Base-by-base conservation (phyloP, 2,888 invertebrate genomes). In the Auanema freiburgensis region DNA sequence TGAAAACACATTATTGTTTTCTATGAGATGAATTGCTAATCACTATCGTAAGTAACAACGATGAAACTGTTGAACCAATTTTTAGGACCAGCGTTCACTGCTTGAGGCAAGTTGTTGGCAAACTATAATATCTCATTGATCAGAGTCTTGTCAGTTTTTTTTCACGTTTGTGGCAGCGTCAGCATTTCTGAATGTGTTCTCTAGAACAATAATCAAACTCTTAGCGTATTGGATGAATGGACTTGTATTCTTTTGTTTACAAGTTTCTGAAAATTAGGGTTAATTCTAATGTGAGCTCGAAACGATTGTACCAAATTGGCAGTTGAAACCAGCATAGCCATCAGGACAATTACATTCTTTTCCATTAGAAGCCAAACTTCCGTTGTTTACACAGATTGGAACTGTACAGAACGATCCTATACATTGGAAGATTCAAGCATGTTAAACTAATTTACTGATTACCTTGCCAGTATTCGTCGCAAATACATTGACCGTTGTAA, bases 391-490 rank as follows among this genome's bases (percentile, higher is more conserved):
- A 56, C 77, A 77, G 49, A 69, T 63, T 62, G 71, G 71, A 11
- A 69, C 66, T 1, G 69, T 65, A 49, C 70, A 70, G 16, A 40
- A 59, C 14, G 4, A 4, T 41, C 41, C 43, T 42, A 21, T n/a
- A 42, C 53, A 5, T 56, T 16, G 8, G 4, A 5, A 56, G 56
- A 11, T 42, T 42, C 4, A 14, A 6, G 5, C 8, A 42, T 46
- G 8, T 57, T 23, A 57, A 18, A 11, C 42, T 54, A 46, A 51
- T 51, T 14, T 24, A 41, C 18, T 51, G 23, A 51, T 54, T 65
- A 57, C 76, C 79, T 12, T 69, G 70, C 71, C 70, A 79, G 64
- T 75, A 77, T 4, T 77, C 76, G 14, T 66, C 60, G 49, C 79
- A 79, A 6, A 77, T 60, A 52, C 79, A 79, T 11, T 44, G 46